Evolutionary conservation across 2,113 vertebrate species (phyloP).

Genomic region (Parotia lawesii): DNA sequence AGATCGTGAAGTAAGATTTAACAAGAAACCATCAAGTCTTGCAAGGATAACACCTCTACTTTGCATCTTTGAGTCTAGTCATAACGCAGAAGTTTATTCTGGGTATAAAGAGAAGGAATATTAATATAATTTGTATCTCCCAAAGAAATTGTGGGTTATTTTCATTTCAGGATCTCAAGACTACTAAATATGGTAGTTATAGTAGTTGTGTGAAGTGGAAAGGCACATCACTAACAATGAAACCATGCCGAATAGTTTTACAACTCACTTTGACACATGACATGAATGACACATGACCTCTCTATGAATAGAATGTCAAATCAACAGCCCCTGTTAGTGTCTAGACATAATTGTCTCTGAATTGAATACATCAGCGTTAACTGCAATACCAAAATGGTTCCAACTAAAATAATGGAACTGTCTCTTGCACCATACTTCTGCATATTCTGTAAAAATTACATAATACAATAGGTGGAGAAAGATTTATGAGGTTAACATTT

Average conservation of each 20-base stretch:
- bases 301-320: background rate
- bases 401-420: background rate
- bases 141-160: background rate
- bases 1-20: background rate
- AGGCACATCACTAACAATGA: background rate
- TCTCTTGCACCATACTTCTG: background rate
- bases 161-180: background rate
- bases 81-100: background rate
- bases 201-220: background rate
- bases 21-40: background rate
- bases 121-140: background rate
- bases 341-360: background rate
- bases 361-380: background rate
- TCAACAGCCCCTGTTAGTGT: background rate
- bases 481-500: slow-evolving; percentile 9
- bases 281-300: background rate
- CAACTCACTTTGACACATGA: background rate
- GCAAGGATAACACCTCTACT: background rate
- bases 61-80: background rate
- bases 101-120: background rate
- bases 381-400: background rate
- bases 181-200: background rate
- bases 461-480: background rate
- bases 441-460: background rate
- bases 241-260: background rate